Evolutionary conservation across 2,797 vertebrate species (phyloP).

Genomic region (Erpetoichthys calabaricus): DNA sequence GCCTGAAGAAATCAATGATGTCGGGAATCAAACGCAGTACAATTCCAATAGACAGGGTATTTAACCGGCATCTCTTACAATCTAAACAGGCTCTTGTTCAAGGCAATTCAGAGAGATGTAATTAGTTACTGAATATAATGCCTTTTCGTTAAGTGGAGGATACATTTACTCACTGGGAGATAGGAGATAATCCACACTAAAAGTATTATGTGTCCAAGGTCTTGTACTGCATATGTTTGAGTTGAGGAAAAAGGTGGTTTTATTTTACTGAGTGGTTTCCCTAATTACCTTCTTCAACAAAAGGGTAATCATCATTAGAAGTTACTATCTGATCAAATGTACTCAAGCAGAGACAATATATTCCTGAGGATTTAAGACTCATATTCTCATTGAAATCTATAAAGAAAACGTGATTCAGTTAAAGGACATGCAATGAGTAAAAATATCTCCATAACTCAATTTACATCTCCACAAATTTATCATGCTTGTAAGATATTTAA

Average conservation of each 20-base stretch:
- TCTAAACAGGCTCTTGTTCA: constrained; percentile 39
- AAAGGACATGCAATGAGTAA: too few relatives aligned
- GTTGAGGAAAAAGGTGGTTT: background rate
- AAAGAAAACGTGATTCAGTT: too few relatives aligned
- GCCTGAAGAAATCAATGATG: constrained; percentile 3
- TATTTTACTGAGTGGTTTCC: background rate
- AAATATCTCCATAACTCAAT: too few relatives aligned
- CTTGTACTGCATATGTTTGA: constrained; percentile 37
- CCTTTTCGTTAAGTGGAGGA: constrained; percentile 21
- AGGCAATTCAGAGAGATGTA: constrained; percentile 44
- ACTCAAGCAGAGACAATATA: background rate
- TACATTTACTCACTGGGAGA: constrained; percentile 55
- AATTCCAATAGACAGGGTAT: constrained; percentile 13
- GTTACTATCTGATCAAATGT: constrained; percentile 1
- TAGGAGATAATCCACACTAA: constrained; percentile 49
- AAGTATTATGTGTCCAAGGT: constrained; percentile 33
- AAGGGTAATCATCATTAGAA: background rate
- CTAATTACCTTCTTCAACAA: background rate
- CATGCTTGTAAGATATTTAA: too few relatives aligned
- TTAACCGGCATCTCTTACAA: constrained; percentile 30
- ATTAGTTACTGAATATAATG: constrained; percentile 49
- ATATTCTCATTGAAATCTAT: too few relatives aligned
- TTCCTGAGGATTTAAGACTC: too few relatives aligned
- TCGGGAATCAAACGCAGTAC: constrained; percentile 24
- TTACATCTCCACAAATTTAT: too few relatives aligned